Conservation (phyloP, 2,797 vertebrate genomes). For the Cetoscarus ocellatus region DNA sequence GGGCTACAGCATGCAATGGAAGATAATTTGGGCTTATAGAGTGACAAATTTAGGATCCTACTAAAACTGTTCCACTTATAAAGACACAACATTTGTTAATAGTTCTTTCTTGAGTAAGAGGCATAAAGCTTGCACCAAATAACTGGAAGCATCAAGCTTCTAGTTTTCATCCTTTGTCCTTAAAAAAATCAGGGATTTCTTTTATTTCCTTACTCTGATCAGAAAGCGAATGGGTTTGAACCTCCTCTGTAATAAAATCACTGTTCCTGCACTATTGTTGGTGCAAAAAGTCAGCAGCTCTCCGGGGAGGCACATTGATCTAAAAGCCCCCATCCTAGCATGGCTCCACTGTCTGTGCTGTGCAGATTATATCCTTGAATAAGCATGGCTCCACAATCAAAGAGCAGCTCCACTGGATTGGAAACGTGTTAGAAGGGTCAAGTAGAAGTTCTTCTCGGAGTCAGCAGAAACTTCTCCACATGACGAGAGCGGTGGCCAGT, state of each 20-base stretch:
- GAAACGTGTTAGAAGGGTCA: conserved; percentile 86
- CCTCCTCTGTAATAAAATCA: conserved; percentile 81
- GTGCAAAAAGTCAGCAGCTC: conserved; percentile 86
- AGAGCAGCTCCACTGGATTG: conserved; percentile 84
- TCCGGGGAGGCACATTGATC: conserved; percentile 87
- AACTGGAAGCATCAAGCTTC: conserved; percentile 22
- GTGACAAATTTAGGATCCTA: no score
- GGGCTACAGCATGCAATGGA: no score
- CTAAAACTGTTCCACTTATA: no score
- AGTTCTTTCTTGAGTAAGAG: not conserved
- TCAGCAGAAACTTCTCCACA: conserved; percentile 79
- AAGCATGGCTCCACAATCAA: conserved; percentile 85
- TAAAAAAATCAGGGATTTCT: conserved; percentile 24
- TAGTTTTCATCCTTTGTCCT: conserved; percentile 27
- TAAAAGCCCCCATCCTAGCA: conserved; percentile 87
- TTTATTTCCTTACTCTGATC: conserved; percentile 37
- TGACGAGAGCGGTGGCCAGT: conserved; percentile 30
- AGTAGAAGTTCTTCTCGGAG: conserved; percentile 81
- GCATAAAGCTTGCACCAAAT: conserved; percentile 34
- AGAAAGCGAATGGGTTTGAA: conserved; percentile 56
- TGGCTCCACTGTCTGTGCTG: conserved; percentile 73
- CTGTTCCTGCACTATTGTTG: conserved; percentile 75
- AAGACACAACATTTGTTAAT: no score
- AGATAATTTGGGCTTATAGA: no score
- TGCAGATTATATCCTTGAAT: conserved; percentile 87